phyloP scores from a whole-genome alignment of 2,888 invertebrate species.

The Leptinotarsa haldemani region DNA sequence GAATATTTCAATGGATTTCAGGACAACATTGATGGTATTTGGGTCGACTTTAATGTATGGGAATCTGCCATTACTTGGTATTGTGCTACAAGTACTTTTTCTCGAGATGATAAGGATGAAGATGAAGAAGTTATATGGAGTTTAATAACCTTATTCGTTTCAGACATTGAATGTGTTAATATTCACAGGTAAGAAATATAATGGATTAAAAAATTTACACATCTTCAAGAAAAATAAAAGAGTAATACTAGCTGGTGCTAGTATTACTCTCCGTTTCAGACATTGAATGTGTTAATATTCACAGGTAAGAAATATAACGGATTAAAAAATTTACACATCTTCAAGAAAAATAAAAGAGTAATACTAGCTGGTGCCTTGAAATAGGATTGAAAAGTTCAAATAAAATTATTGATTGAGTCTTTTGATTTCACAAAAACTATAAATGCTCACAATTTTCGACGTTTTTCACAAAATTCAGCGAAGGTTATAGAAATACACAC shows the following conservation, averaged over 20 bases:
- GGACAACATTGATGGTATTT: conserved; percentile 30
- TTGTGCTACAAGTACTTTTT: conserved; percentile 20
- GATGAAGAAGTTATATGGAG: conserved; percentile 22
- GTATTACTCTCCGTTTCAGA: conserved; percentile 28
- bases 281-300: conserved; percentile 25
- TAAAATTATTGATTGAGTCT: no score
- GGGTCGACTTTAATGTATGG: conserved; percentile 41
- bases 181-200: conserved; percentile 14
- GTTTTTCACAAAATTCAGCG: no score
- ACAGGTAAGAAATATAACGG: conserved; percentile 2
- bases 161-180: conserved; percentile 29
- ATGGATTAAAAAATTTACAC: neutral
- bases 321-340: neutral
- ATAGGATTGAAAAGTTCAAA: no score
- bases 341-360: no score
- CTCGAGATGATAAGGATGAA: neutral
- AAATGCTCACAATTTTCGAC: no score
- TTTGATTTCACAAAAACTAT: no score
- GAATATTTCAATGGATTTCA: conserved; percentile 22
- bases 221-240: no score
- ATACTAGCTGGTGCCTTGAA: no score
- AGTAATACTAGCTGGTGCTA: no score
- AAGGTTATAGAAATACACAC: no score
- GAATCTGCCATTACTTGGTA: conserved; percentile 40
- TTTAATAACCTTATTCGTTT: conserved; percentile 34